Evolutionary conservation across 2,113 vertebrate genomes (phyloP), one percentile per base, ranked within the genome.

Genomic region (Chaetodon auriga): DNA sequence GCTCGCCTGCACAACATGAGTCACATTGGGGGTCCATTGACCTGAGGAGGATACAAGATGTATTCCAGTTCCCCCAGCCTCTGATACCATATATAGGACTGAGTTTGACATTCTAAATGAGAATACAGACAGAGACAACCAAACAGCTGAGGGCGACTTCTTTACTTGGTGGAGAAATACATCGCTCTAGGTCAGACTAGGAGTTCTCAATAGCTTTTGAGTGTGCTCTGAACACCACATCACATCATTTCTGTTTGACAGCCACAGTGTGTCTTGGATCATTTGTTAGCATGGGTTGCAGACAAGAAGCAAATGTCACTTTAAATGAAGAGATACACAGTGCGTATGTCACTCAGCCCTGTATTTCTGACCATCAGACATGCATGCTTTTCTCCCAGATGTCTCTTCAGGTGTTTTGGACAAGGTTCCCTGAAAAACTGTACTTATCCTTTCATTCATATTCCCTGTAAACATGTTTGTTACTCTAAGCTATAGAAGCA

Each of bases 181-280:
- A 84, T 77, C 9, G 61, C 79, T 64, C 54, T 45, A 62, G 71
- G 83, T 84, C 78, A 86, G 78, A 75, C 23, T 13, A 62, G 25
- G 35, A 43, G 49, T 49, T 77, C 65, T 69, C 72, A 55, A 35
- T 72, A 71, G 51, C 75, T 81, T 75, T 48, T 58, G 72, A 68
- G 75, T 82, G 14, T 68, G 60, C 78, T 73, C 45, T 55, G 65
- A 82, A 84, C 36, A 48, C 30, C 49, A 25, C 46, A 64, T 69
- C 54, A 36, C 16, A 76, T 79, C 19, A 82, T 73, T 63, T 73
- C 68, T 84, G 76, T 69, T 77, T 83, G 84, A 87, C 91, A 92
- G 87, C 53, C 64, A 46, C 41, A 45, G 68, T 68, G 45, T 80
- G 74, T 43, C 72, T 71, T 79, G 60, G 43, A 85, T 85, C 62